Base-by-base conservation (phyloP, 2,797 vertebrate species). In the Scyliorhinus canicula region DNA sequence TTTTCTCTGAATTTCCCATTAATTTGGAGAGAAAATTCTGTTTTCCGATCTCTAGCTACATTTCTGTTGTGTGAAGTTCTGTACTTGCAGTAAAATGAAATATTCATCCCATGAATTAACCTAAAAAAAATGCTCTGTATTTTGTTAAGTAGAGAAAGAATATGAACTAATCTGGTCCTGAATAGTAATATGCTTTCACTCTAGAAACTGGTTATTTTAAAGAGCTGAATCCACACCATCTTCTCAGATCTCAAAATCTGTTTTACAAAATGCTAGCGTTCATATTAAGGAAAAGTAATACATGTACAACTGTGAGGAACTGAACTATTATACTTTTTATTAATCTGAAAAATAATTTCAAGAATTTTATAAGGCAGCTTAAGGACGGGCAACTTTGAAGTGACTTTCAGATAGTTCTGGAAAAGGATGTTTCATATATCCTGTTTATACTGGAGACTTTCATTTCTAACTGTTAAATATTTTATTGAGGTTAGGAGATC, bases 401-500 rank as follows among this genome's bases (percentile, higher is more conserved):
- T 65, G 88, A 91, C 21, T 91, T 91, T 91, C 57, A 24, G 44
- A 44, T 65, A 40, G 88, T 65, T 65, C 40, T 44, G 5, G 60
- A 63, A 44, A 91, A 19, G 44, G 21, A 60, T 60, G 55, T 91
- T 77, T 63, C 88, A 26, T 26, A 40, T 44, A 9, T 19, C 60
- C 60, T 91, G 60, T 63, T 91, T 91, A 63, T 91, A 91, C 26
- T 44, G n/a, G 79, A 91, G 57, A 65, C n/a, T 91, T 91, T 91
- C 57, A 91, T 91, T 63, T 40, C 24, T 26, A 40, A 65, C n/a
- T 1, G 60, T 91, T 91, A 91, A 91, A 91, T 91, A 91, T 91
- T 60, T 91, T 91, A 91, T 91, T 91, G n/a, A 63, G 60, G 88
- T 91, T 91, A 63, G n/a, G n/a, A 91, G 60, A 44, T 65, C n/a